Base-by-base conservation (phyloP, 2,888 invertebrate species). In the Philaethria dido region DNA sequence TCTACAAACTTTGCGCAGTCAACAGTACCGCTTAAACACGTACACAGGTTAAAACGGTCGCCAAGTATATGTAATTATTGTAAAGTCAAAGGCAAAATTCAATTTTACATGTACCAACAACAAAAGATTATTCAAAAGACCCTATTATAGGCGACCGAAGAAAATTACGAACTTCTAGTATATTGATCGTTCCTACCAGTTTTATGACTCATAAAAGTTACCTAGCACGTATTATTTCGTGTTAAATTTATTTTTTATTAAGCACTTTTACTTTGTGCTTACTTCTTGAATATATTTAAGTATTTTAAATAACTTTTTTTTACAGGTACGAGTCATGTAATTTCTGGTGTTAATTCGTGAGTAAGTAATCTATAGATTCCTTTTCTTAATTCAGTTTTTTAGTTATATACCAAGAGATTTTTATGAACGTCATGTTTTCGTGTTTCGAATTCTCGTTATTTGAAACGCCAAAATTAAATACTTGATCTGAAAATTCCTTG, bases 311-410 rank as follows among this genome's bases (percentile, higher is more conserved):
- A 20, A 33, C 29, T 44, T 55, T 20, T 64, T 62, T 67, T 81
- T 81, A 63, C 83, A 84, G 85, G 85, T 85, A 85, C 78, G 78
- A 78, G 78, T 76, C 77, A 83, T 84, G 84, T 84, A 79, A 84
- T 74, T 71, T 73, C 72, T 69, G 71, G 63, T 70, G 47, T 59
- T 62, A 68, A 68, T 73, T 74, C 83, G 84, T 85, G 80, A 82
- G 83, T 65, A 62, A 69, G 83, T 64, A 63, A 70, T 68, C 18
- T 63, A 9, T 22, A 45, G 20, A 60, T 59, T 33, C 9, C 33
- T 33, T 1, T 33, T 5, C 9, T 33, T 8, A 8, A 9, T 33
- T 33, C 5, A 25, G 5, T 25, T 25, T 33, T 8, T n/a, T n/a
- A n/a, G n/a, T n/a, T n/a, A n/a, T n/a, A n/a, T n/a, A n/a, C n/a